Base-by-base conservation (phyloP, 2,797 vertebrate species). In the Chrysocyon brachyurus region DNA sequence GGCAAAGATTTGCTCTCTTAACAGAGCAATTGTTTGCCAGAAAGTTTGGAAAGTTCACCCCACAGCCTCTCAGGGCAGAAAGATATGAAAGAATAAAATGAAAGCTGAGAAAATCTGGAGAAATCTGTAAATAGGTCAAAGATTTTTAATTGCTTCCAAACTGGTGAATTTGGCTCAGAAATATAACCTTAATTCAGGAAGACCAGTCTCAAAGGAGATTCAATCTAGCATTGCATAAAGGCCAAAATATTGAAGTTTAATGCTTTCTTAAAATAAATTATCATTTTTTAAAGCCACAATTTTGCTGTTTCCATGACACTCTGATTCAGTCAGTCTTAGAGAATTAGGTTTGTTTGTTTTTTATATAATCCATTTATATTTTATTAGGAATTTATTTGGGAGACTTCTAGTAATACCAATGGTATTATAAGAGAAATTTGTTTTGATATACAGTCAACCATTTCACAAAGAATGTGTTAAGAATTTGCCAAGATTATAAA, bases 191-290 rank as follows among this genome's bases (percentile, higher is more conserved):
- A 87, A 82, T 82, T 85, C 54, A 87, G 33, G 36, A 91, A 94
- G 40, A 40, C 40, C 28, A 78, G 59, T 52, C 82, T 96, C 61
- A 81, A 81, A 94, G 52, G 72, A 95, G 24, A 95, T n/a, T 85
- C 21, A n/a, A 49, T 46, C 73, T 59, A 84, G 52, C 82, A 40
- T 64, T 57, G 77, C 3, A 19, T 15, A 91, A 84, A 14, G 61
- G 31, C 22, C 26, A 49, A 91, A 28, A 95, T 22, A 24, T 64
- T 83, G 16, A 82, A 19, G 33, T 56, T 94, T 57, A 93, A 68
- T 79, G n/a, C 66, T 97, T 75, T 64, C 63, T 87, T 83, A 66
- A 88, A 96, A 83, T 83, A 96, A 96, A 82, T 57, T 8, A 86
- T 36, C 1, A 1, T 49, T 79, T 93, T 81, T 85, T 59, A 87